Percentiles rank a stretch among this genome's conserved stretches.
These are phyloP conservation scores for Sinocyclocheilus anshuiensis DNA, from an alignment of 2,113 vertebrate species.

Conservation along the genomic window DNA sequence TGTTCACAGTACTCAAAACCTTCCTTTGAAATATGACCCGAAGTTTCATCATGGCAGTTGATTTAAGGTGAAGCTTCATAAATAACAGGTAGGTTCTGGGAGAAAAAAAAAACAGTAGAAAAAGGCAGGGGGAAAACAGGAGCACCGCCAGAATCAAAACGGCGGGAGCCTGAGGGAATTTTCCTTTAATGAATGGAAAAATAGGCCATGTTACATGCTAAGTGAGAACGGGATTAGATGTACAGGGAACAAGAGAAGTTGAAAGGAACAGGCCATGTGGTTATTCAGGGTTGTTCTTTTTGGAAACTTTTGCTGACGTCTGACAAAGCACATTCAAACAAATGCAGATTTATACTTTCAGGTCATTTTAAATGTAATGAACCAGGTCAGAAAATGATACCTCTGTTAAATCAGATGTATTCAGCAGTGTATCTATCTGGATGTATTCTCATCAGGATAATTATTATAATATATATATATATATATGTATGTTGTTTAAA, in stretches of 20 bases:
- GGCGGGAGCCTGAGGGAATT: not conserved
- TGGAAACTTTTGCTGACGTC: conserved; percentile 20
- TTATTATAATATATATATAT: too few relatives aligned
- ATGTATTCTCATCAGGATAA: not conserved
- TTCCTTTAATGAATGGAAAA: conserved; percentile 28
- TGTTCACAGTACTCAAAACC: not conserved
- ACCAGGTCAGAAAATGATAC: not conserved
- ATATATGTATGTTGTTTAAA: too few relatives aligned
- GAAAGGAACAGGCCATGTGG: conserved; percentile 9
- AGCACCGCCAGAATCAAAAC: not conserved
- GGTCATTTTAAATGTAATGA: not conserved
- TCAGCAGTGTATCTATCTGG: not conserved
- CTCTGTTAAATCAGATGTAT: not conserved
- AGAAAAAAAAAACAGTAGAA: not conserved
- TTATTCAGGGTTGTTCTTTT: not conserved
- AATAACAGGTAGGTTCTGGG: not conserved
- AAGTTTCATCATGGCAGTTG: not conserved
- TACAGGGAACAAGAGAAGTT: conserved; percentile 28
- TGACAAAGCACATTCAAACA: conserved; percentile 28
- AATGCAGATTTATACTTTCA: not conserved
- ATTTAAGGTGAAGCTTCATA: conserved; percentile 1
- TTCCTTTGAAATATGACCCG: conserved; percentile 5
- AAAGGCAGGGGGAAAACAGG: too few relatives aligned
- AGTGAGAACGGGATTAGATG: conserved; percentile 10
- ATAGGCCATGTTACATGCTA: conserved; percentile 35